These are phyloP conservation scores for Lycocerus yunnanus DNA, from an alignment of 2,888 invertebrate species.

Conservation along the genomic window DNA sequence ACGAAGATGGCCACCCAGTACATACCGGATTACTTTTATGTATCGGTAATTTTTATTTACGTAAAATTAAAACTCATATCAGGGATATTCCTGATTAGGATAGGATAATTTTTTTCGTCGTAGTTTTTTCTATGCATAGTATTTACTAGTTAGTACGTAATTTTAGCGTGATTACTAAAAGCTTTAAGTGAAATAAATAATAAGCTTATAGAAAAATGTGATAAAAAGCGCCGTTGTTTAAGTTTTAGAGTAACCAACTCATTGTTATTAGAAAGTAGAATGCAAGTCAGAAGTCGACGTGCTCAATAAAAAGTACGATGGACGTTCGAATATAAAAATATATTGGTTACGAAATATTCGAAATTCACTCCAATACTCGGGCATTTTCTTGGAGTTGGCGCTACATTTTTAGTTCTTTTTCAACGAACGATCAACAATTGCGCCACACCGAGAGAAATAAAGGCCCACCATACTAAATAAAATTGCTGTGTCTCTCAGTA, in stretches of 20 bases:
- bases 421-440: no score
- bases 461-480: no score
- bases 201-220: constrained; percentile 24
- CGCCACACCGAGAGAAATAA: no score
- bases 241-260: not conserved
- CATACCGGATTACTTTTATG: not conserved
- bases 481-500: no score
- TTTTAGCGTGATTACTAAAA: not conserved
- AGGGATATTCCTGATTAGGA: not conserved
- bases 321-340: not conserved
- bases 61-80: not conserved
- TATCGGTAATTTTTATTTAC: not conserved
- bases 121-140: not conserved
- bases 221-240: constrained; percentile 5
- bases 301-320: not conserved
- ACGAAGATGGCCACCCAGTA: not conserved
- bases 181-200: constrained; percentile 11
- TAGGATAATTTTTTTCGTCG: not conserved
- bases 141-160: not conserved
- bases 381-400: no score
- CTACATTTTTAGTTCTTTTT: no score
- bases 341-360: no score
- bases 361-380: no score
- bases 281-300: not conserved
- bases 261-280: not conserved